These are phyloP conservation scores for Chunga burmeisteri DNA, from an alignment of 2,113 vertebrate genomes.

Conservation along the genomic window DNA sequence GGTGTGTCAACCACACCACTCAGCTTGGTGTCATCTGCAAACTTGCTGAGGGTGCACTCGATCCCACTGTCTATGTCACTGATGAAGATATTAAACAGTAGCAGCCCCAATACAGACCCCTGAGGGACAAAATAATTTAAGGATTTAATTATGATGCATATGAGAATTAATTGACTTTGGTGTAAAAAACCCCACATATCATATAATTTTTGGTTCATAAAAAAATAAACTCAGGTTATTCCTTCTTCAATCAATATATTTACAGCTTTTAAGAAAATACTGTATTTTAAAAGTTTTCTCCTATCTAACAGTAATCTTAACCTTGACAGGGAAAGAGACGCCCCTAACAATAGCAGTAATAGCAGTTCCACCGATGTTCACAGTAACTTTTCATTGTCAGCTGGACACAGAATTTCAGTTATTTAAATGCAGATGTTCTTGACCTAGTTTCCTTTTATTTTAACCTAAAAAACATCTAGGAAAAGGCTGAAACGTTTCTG, in stretches of 20 bases:
- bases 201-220: background rate
- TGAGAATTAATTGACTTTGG: background rate
- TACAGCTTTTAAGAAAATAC: background rate
- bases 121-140: background rate
- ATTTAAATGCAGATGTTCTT: constrained; percentile 1
- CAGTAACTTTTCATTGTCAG: background rate
- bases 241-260: background rate
- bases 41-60: background rate
- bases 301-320: background rate
- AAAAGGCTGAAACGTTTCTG: background rate
- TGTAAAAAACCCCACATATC: background rate
- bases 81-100: background rate
- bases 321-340: background rate
- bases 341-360: background rate
- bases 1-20: background rate
- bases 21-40: background rate
- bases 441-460: background rate
- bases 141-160: background rate
- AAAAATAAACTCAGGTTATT: background rate
- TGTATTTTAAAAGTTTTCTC: background rate
- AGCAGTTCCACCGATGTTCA: background rate
- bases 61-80: background rate
- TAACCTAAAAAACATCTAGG: background rate
- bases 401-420: background rate
- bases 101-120: too few relatives aligned